These are phyloP conservation scores for Cyclopterus lumpus DNA, from an alignment of 2,797 vertebrate species.

Conservation along the genomic window DNA sequence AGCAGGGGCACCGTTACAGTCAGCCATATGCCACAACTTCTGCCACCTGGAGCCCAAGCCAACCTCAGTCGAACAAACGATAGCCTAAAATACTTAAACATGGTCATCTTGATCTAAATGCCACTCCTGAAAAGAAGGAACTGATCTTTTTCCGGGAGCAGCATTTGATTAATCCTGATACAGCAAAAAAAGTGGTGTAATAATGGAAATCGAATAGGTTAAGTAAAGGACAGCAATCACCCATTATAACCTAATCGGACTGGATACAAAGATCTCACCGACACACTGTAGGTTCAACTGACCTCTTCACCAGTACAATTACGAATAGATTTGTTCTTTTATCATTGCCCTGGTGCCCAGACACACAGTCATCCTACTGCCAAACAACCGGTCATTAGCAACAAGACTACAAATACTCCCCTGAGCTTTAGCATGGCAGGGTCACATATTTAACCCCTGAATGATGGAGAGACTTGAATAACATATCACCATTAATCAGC, in stretches of 20 bases:
- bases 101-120: slow-evolving; percentile 18
- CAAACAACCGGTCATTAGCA: slow-evolving; percentile 65
- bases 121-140: neutral
- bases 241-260: neutral
- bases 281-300: slow-evolving; percentile 2
- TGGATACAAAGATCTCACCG: neutral
- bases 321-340: slow-evolving; percentile 27
- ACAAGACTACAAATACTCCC: slow-evolving; percentile 61
- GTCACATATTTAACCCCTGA: slow-evolving; percentile 78
- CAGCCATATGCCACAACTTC: slow-evolving; percentile 43
- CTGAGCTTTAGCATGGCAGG: slow-evolving; percentile 60
- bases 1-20: slow-evolving; percentile 45
- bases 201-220: neutral
- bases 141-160: slow-evolving; percentile 4
- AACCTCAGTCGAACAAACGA: too few species aligned
- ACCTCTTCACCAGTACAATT: neutral
- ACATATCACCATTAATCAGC: slow-evolving; percentile 77
- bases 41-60: too few species aligned
- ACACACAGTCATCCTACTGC: slow-evolving; percentile 30
- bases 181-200: neutral
- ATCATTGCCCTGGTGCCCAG: slow-evolving; percentile 21
- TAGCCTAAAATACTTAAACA: slow-evolving; percentile 30
- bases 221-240: neutral
- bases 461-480: slow-evolving; percentile 68
- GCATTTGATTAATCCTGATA: neutral